Conservation (phyloP, 1,140 invertebrate genomes). For the Drosophila suzukii region DNA sequence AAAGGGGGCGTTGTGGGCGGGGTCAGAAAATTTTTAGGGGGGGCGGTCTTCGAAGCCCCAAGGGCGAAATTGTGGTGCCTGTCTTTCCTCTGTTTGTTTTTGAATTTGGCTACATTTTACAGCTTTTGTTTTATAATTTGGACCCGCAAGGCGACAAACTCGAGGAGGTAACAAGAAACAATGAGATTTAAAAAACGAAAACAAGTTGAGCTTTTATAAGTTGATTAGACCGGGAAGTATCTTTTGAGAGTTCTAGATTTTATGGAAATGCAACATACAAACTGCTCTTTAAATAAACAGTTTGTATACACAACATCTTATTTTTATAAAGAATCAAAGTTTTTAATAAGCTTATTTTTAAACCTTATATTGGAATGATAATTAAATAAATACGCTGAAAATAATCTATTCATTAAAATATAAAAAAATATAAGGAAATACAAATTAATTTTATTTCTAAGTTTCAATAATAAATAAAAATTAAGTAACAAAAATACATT, state of each 20-base stretch:
- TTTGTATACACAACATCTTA: too few relatives aligned
- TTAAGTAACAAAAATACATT: too few relatives aligned
- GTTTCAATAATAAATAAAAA: too few relatives aligned
- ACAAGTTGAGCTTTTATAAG: neutral
- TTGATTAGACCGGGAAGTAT: neutral
- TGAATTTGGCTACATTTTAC: conserved; percentile 65
- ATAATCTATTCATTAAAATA: too few relatives aligned
- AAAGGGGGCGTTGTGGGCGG: neutral
- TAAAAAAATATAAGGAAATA: too few relatives aligned
- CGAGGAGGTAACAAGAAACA: conserved; percentile 33
- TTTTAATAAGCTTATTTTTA: too few relatives aligned
- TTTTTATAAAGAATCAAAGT: too few relatives aligned
- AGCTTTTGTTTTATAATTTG: conserved; percentile 79
- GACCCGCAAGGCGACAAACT: conserved; percentile 59
- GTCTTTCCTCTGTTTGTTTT: conserved; percentile 66
- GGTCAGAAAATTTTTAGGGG: neutral
- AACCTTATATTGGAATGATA: too few relatives aligned
- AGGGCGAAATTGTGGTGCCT: neutral
- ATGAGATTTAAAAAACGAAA: conserved; percentile 27
- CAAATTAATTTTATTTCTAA: too few relatives aligned
- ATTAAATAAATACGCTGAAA: too few relatives aligned
- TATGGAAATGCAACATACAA: too few relatives aligned
- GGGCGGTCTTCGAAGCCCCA: neutral
- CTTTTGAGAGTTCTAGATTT: neutral
- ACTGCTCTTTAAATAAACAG: too few relatives aligned